Percentiles rank a stretch among this genome's conserved stretches.
phyloP scores from a whole-genome alignment of 1,140 invertebrate species.

The Heliconius melpomene region DNA sequence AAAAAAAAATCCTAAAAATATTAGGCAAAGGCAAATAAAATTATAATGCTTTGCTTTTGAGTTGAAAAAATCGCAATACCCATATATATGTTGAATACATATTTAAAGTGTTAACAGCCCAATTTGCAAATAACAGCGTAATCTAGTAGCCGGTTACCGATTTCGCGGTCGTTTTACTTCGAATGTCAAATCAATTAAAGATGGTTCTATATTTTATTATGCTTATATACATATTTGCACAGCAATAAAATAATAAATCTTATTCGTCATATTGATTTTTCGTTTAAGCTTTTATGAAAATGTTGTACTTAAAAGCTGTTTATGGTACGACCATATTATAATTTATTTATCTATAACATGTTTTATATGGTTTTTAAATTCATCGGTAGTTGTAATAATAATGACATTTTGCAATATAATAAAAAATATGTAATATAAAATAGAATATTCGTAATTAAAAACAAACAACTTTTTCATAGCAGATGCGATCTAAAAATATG shows the following conservation, averaged over 20 bases:
- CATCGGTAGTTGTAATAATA: background rate
- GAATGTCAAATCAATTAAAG: slow-evolving; percentile 26
- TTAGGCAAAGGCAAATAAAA: too few relatives aligned
- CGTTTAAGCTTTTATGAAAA: background rate
- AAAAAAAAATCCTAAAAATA: too few relatives aligned
- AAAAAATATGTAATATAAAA: background rate
- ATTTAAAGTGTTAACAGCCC: background rate
- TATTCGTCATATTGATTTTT: background rate
- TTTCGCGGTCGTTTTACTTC: slow-evolving; percentile 15
- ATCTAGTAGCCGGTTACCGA: slow-evolving; percentile 17
- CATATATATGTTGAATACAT: background rate
- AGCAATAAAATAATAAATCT: slow-evolving; percentile 10
- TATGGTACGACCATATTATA: background rate
- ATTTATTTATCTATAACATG: background rate
- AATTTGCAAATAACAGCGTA: slow-evolving; percentile 22
- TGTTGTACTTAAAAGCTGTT: background rate
- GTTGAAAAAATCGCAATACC: too few relatives aligned
- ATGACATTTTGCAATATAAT: background rate
- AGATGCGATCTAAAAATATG: background rate
- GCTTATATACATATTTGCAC: background rate
- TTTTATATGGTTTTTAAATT: background rate
- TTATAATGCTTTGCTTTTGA: too few relatives aligned
- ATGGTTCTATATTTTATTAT: slow-evolving; percentile 11
- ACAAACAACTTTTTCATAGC: background rate
- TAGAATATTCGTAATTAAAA: background rate